Conservation (phyloP, 1,140 invertebrate genomes). For the Drosophila repleta region DNA sequence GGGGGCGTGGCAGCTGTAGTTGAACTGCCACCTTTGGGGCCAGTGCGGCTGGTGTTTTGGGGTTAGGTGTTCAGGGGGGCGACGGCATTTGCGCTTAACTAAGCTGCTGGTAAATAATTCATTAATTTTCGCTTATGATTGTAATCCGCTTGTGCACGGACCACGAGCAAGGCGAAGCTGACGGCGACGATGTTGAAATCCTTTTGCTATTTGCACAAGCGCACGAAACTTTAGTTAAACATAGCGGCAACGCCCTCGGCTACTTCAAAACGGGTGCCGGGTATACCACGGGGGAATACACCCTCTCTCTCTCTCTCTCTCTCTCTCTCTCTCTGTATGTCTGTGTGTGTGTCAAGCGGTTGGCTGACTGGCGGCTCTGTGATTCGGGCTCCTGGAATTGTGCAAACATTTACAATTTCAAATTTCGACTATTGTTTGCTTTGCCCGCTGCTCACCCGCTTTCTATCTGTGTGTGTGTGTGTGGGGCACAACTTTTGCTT, state of each 20-base stretch:
- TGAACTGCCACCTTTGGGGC: slow-evolving; percentile 4
- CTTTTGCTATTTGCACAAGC: slow-evolving; percentile 69
- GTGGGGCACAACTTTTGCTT: slow-evolving; percentile 36
- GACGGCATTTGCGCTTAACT: slow-evolving; percentile 45
- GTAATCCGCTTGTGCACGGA: slow-evolving; percentile 60
- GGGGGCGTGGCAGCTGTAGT: neutral
- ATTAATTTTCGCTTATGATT: slow-evolving; percentile 75
- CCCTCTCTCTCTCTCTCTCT: neutral
- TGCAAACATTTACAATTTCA: slow-evolving; percentile 76
- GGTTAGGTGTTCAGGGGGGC: neutral
- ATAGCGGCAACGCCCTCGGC: slow-evolving; percentile 55
- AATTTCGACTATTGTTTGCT: slow-evolving; percentile 72
- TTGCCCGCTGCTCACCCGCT: slow-evolving; percentile 11
- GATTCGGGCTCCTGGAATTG: slow-evolving; percentile 52
- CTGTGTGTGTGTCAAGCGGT: slow-evolving; percentile 24
- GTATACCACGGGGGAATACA: neutral
- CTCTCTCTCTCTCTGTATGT: neutral
- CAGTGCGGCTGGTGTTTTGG: slow-evolving; percentile 13
- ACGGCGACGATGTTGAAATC: slow-evolving; percentile 55
- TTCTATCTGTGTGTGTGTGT: slow-evolving; percentile 6
- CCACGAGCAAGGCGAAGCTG: slow-evolving; percentile 30
- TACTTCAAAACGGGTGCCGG: slow-evolving; percentile 19
- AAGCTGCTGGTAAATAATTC: slow-evolving; percentile 66
- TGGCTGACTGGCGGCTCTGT: slow-evolving; percentile 39
- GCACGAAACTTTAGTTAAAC: slow-evolving; percentile 74